Base-by-base conservation (phyloP, 2,797 vertebrate genomes). In the Danionella dracula region DNA sequence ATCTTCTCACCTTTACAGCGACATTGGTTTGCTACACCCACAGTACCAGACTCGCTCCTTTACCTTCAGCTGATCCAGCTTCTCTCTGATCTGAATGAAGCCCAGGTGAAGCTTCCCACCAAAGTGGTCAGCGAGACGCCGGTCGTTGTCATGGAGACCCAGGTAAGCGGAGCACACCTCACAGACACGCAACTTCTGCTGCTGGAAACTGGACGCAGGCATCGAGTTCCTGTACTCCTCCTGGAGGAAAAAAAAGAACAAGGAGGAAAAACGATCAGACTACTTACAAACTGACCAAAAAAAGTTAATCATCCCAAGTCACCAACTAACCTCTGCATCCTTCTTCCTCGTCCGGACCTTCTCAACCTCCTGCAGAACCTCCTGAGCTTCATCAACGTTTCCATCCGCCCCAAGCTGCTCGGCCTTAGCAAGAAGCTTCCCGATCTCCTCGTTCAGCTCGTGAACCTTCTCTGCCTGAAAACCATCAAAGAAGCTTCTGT, bases 171-270 rank as follows among this genome's bases (percentile, higher is more conserved):
- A 99, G 68, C 96, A 99, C 51, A 99, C 96, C 78, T 99, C 97
- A 69, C 97, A 99, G 37, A 99, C 96, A 0, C 97, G 90, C 57
- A 99, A 88, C 76, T 99, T 99, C 86, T 99, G 95, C 81, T 99
- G 97, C 65, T 99, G 95, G 79, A 97, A 99, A 80, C 97, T 99
- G 77, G 96, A 99, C 1, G 97, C 96, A 1, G 96, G 97, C 97
- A 99, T 98, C 4, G 96, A 99, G 85, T 99, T 99, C 71, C 96
- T 88, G 82, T 99, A 99, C 81, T 98, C 96, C 74, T 99, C 96
- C 96, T 99, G 65, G 5, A 9, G 21, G 17, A n/a, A 32, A 16
- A 27, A 6, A 27, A 6, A 27, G 23, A 27, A 27, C n/a, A n/a
- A n/a, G n/a, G n/a, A n/a, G n/a, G n/a, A n/a, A n/a, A n/a, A n/a